A percentile compares a stretch with the other conserved stretches of the same genome.
These are phyloP conservation scores for Camptogramma bilineatum DNA, from an alignment of 2,888 invertebrate species.

Conservation along the genomic window DNA sequence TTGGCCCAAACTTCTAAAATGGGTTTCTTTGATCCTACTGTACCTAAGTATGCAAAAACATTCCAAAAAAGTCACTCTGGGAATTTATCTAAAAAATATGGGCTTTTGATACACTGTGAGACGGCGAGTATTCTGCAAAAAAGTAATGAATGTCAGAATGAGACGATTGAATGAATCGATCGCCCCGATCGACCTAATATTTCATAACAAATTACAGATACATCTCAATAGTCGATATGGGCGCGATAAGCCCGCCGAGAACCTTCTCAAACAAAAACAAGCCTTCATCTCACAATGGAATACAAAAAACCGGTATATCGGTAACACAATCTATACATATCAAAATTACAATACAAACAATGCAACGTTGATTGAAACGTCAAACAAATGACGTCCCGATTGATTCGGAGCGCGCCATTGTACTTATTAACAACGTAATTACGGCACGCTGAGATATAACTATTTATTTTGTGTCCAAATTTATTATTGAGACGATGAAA, in stretches of 20 bases:
- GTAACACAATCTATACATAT: constrained; percentile 83
- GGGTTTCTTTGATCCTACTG: no score
- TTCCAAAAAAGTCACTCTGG: no score
- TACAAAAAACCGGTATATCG: constrained; percentile 79
- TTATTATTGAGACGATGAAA: constrained; percentile 74
- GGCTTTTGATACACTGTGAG: no score
- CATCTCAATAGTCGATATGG: constrained; percentile 65
- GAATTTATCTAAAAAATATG: no score
- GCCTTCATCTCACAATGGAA: constrained; percentile 66
- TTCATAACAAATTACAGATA: constrained; percentile 73
- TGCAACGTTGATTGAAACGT: constrained; percentile 84
- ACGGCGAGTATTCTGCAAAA: constrained; percentile 28
- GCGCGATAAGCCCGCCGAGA: constrained; percentile 57
- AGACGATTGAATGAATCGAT: constrained; percentile 51
- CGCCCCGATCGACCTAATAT: constrained; percentile 63
- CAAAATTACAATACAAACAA: constrained; percentile 84
- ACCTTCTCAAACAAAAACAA: constrained; percentile 64
- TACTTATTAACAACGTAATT: constrained; percentile 83
- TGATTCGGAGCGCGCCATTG: constrained; percentile 75
- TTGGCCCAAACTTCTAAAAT: no score
- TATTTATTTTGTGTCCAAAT: constrained; percentile 81
- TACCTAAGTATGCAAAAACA: no score
- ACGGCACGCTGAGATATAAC: constrained; percentile 79
- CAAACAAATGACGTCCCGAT: constrained; percentile 79
- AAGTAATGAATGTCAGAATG: constrained; percentile 36